Evolutionary conservation across 1,140 invertebrate species (phyloP).

Genomic region (Drosophila erecta): DNA sequence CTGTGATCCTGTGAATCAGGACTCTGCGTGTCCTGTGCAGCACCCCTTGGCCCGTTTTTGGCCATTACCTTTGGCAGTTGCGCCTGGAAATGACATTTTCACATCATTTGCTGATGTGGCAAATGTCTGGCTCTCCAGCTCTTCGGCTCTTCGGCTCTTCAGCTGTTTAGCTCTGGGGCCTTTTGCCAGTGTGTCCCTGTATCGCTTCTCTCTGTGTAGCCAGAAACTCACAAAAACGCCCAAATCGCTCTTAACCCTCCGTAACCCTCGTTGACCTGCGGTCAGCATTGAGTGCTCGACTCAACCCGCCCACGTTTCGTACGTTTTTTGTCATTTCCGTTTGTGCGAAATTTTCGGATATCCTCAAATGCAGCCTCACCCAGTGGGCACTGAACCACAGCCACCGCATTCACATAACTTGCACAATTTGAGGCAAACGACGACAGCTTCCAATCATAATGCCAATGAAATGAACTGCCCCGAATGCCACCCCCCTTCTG

Average conservation of each 20-base stretch:
- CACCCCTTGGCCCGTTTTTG: constrained; percentile 20
- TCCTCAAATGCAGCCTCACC: constrained; percentile 39
- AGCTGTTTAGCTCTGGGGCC: constrained; percentile 1
- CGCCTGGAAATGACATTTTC: constrained; percentile 79
- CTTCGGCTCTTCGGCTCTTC: not conserved
- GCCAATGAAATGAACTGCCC: constrained; percentile 63
- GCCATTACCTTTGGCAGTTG: constrained; percentile 60
- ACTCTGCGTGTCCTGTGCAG: not conserved
- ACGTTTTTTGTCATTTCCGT: constrained; percentile 53
- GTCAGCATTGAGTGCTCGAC: constrained; percentile 46
- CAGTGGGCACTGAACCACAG: constrained; percentile 20
- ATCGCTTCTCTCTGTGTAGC: constrained; percentile 2
- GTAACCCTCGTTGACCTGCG: constrained; percentile 46
- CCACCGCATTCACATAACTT: constrained; percentile 29
- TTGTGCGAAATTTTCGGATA: constrained; percentile 62
- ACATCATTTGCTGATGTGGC: constrained; percentile 82
- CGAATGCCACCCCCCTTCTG: not conserved
- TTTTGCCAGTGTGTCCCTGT: constrained; percentile 16
- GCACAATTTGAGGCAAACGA: constrained; percentile 53
- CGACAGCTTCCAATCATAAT: constrained; percentile 71
- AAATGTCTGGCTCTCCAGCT: constrained; percentile 47
- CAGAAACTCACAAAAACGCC: not conserved
- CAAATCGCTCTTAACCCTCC: constrained; percentile 8
- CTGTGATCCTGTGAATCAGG: not conserved
- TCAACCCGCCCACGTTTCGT: not conserved